Base-by-base conservation (phyloP, 2,113 vertebrate genomes). In the Calyptommatus sinebrachiatus region DNA sequence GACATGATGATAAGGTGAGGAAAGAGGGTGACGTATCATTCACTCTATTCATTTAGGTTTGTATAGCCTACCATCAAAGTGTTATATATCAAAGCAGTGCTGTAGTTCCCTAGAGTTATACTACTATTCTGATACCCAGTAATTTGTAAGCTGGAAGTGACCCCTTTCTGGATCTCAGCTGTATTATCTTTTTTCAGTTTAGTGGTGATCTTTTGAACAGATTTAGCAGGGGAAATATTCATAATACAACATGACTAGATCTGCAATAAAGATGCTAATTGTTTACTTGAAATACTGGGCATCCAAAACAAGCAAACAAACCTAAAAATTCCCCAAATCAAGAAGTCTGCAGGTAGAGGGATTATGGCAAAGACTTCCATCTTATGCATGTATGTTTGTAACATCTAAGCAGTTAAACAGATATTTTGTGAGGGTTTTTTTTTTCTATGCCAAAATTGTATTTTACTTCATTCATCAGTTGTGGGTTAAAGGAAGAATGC, bases 61-160 rank as follows among this genome's bases (percentile, higher is more conserved):
- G 78, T 76, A 68, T 75, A 81, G 79, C 73, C 53, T 70, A 61
- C 65, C 65, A 69, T 81, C 79, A 81, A 81, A 81, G 79, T 69
- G 50, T 26, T 61, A 66, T 70, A 70, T 76, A 81, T 76, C 79
- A 81, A 81, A 81, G 79, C 68, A 70, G 35, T 61, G 35, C n/a
- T 81, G 66, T 62, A 75, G 73, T 75, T 75, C 79, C 79, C 73
- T 69, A 53, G 73, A 81, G 79, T 81, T 75, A 76, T 31, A 75
- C 31, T 62, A 62, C 67, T 81, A 28, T 81, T 75, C 75, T 69
- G 73, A 81, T 48, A 50, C 50, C 31, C 50, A 69, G 73, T 53
- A 69, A 35, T 62, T 69, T 61, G 53, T 75, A 70, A 75, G 21
- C 63, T 75, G 79, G 65, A 74, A 70, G 14, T 48, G 65, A 21